Percentiles rank a stretch among this genome's conserved stretches.
Conservation (phyloP, 1,140 invertebrate species). For the Adelges cooleyi region DNA sequence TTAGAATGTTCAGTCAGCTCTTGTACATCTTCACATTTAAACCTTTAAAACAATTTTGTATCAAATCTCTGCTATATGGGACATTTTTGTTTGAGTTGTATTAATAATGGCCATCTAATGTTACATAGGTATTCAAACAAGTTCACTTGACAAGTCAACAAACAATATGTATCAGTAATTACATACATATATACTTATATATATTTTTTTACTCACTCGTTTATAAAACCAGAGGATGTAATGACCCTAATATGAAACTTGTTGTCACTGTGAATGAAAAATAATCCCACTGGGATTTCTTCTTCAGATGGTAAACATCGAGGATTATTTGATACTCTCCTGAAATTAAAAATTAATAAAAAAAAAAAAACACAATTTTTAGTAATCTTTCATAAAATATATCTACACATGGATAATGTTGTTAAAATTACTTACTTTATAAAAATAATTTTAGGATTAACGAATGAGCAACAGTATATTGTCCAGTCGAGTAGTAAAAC, state of each 20-base stretch:
- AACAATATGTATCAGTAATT: no score
- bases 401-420: not conserved
- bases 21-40: not conserved
- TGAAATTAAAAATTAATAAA: not conserved
- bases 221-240: constrained; percentile 18
- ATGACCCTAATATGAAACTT: constrained; percentile 1
- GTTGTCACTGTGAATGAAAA: not conserved
- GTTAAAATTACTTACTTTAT: not conserved
- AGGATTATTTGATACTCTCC: constrained; percentile 16
- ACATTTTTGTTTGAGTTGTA: not conserved
- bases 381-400: no score
- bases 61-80: not conserved
- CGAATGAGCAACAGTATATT: constrained; percentile 18
- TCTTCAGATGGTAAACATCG: constrained; percentile 3
- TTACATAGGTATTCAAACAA: no score
- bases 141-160: no score
- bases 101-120: no score
- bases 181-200: no score
- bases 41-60: not conserved
- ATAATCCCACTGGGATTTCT: not conserved
- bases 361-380: not conserved
- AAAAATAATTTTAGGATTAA: constrained; percentile 4
- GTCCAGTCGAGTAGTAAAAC: constrained; percentile 18
- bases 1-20: not conserved
- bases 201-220: not conserved